Evolutionary conservation across 2,888 invertebrate genomes (phyloP), one percentile per base, ranked within the genome.

Genomic region (Cheilosia grossa): DNA sequence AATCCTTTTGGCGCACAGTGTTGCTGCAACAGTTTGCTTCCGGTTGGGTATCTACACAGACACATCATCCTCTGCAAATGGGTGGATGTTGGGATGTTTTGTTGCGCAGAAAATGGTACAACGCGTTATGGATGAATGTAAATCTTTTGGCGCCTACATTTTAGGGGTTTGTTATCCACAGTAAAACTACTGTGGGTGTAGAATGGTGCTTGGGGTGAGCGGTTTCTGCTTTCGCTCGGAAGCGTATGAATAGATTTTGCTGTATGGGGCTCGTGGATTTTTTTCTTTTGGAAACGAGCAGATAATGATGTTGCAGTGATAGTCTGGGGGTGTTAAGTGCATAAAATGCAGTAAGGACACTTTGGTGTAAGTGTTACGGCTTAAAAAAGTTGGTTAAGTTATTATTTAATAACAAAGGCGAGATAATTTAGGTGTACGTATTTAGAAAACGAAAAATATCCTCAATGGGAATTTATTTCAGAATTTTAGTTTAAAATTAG

Each of bases 21-120:
- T 85, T 85, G 85, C 85, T 72, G 85, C 85, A 85, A 85, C 85
- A 85, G 75, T 67, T 85, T 85, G 75, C 51, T 75, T 77, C 75
- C 61, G 64, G 64, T 66, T 21, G 27, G 40, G 42, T 58, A 33
- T 66, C 54, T 78, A 63, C 66, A 51, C 24, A 72, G 63, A 0
- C 30, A 30, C 51, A 49, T 56, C 58, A 59, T 61, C 53, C n/a
- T 6, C 33, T 10, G 9, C 9, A 33, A 33, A 3, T 40, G 53
- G 53, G 24, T 66, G 61, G 30, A 75, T 77, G 77, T 77, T 70
- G 72, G 53, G 72, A 72, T 78, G 70, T 66, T 53, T 44, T 82
- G 81, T 82, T 82, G 81, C 81, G 81, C 70, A 75, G 63, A 49
- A 56, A 17, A 66, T 27, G 13, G 47, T 30, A 47, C 10, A 53